phyloP scores from a whole-genome alignment of 2,113 vertebrate species.

The Glareola pratincola region DNA sequence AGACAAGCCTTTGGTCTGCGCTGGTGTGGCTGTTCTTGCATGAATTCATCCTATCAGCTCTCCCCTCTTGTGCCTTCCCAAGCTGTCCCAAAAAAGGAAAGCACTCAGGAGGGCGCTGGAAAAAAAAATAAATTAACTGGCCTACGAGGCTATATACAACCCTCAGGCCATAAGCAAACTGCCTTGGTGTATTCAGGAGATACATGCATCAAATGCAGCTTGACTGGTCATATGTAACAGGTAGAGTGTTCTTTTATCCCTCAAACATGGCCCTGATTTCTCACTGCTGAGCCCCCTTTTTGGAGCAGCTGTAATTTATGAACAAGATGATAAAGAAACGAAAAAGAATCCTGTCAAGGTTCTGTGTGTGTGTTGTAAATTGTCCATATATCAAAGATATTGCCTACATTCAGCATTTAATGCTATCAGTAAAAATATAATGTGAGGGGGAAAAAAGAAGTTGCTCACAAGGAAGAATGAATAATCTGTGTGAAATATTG shows the following conservation, averaged over 20 bases:
- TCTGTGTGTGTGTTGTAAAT: conserved; percentile 41
- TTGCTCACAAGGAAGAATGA: conserved; percentile 59
- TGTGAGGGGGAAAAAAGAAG: conserved; percentile 6
- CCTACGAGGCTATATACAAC: background rate
- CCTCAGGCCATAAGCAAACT: background rate
- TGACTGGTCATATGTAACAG: background rate
- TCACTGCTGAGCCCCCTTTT: background rate
- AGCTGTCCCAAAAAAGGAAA: background rate
- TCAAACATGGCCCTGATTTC: background rate
- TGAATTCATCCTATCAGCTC: background rate
- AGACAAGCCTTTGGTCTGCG: background rate
- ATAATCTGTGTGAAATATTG: conserved; percentile 66
- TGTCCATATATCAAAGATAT: conserved; percentile 59
- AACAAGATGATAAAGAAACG: conserved; percentile 31
- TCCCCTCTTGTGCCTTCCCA: background rate
- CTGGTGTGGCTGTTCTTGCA: background rate
- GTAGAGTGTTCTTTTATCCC: background rate
- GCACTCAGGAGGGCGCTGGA: background rate
- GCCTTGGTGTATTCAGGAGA: background rate
- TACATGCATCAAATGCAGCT: background rate
- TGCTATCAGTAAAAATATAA: conserved; percentile 62
- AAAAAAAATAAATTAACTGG: background rate
- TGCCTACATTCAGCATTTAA: conserved; percentile 59
- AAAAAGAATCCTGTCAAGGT: background rate
- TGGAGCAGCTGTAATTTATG: background rate